These are phyloP conservation scores for Drosophila athabasca DNA, from an alignment of 1,140 invertebrate species.

Conservation along the genomic window DNA sequence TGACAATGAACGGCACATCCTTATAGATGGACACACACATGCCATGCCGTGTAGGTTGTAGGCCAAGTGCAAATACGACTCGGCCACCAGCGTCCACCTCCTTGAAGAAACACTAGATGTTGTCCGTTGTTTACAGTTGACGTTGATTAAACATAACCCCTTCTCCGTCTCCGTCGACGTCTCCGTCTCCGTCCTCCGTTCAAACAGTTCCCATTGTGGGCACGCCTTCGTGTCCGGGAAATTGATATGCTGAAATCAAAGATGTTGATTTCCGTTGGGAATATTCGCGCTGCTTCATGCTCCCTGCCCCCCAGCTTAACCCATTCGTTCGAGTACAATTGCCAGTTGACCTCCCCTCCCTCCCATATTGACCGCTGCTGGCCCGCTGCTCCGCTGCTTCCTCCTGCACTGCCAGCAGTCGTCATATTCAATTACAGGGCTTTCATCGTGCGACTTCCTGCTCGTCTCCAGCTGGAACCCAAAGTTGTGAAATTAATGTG, in stretches of 20 bases:
- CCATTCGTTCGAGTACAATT: constrained; percentile 65
- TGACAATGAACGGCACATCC: constrained; percentile 40
- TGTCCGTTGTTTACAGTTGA: constrained; percentile 73
- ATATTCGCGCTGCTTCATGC: constrained; percentile 50
- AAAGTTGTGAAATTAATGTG: constrained; percentile 76
- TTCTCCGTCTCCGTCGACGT: background rate
- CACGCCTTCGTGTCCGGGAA: constrained; percentile 28
- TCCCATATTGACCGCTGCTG: constrained; percentile 38
- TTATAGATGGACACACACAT: constrained; percentile 12
- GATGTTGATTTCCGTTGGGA: constrained; percentile 80
- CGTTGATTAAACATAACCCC: constrained; percentile 73
- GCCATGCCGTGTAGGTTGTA: constrained; percentile 30
- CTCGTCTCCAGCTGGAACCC: constrained; percentile 16
- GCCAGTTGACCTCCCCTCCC: constrained; percentile 57
- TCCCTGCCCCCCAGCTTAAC: constrained; percentile 43
- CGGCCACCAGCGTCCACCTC: constrained; percentile 3
- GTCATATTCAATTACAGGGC: constrained; percentile 79
- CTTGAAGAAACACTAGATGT: constrained; percentile 52
- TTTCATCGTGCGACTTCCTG: constrained; percentile 68
- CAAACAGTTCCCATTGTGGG: constrained; percentile 2
- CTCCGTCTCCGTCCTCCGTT: background rate
- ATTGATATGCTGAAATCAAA: constrained; percentile 81
- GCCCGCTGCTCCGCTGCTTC: constrained; percentile 1
- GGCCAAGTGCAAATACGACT: constrained; percentile 51
- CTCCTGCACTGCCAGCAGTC: constrained; percentile 42